Evolutionary conservation across 2,888 invertebrate genomes (phyloP).

Genomic region (Drosophila maculinotata): DNA sequence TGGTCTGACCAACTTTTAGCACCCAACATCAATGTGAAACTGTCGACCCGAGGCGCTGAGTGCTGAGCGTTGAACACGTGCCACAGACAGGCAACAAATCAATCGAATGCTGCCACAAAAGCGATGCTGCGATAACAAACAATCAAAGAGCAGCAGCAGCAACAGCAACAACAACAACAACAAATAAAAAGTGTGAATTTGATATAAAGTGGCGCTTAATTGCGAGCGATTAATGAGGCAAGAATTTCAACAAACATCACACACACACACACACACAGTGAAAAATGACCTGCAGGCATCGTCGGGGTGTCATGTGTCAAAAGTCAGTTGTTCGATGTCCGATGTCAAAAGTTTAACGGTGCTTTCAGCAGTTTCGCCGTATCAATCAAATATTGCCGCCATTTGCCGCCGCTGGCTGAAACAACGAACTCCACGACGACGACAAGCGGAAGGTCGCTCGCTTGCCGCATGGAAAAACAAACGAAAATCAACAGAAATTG

Average conservation of each 20-base stretch:
- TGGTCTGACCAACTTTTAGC: constrained; percentile 40
- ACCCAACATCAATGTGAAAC: constrained; percentile 15
- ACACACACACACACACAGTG: neutral
- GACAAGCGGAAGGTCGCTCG: constrained; percentile 41
- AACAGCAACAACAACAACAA: constrained; percentile 9
- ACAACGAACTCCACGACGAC: constrained; percentile 27
- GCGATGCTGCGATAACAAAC: constrained; percentile 23
- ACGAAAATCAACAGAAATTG: neutral
- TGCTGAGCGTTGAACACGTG: constrained; percentile 41
- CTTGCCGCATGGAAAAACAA: constrained; percentile 2
- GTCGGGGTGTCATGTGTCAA: constrained; percentile 46
- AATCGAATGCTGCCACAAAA: constrained; percentile 16
- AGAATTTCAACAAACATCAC: constrained; percentile 59
- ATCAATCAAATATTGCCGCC: constrained; percentile 44
- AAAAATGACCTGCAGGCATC: constrained; percentile 31
- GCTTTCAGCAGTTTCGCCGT: constrained; percentile 48
- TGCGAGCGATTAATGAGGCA: constrained; percentile 76
- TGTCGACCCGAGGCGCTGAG: constrained; percentile 3
- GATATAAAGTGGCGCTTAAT: constrained; percentile 77
- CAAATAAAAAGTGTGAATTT: constrained; percentile 55
- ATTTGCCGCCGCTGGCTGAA: constrained; percentile 23
- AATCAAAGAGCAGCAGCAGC: constrained; percentile 19
- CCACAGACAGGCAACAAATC: constrained; percentile 55
- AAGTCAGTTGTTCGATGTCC: constrained; percentile 47
- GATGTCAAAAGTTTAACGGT: constrained; percentile 75